phyloP scores from a whole-genome alignment of 2,888 invertebrate genomes.

The Axea sp. region DNA sequence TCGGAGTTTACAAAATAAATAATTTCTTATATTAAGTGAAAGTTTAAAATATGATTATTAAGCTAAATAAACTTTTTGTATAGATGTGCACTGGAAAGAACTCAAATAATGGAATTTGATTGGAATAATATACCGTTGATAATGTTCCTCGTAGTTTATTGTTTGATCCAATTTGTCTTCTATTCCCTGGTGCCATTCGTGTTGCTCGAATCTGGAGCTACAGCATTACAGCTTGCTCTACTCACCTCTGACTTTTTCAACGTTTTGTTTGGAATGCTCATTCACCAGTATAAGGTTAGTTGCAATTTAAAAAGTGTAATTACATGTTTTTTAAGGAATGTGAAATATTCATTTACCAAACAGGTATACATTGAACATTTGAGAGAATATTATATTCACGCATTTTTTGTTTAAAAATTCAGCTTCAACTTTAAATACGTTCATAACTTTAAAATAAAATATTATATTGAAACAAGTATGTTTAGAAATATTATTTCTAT shows the following conservation, averaged over 20 bases:
- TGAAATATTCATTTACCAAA: too few relatives aligned
- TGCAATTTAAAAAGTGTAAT: slow-evolving; percentile 4
- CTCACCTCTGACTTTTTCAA: slow-evolving; percentile 92
- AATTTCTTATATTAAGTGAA: too few relatives aligned
- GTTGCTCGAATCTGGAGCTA: slow-evolving; percentile 88
- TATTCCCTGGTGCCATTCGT: slow-evolving; percentile 88
- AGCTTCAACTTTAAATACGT: too few relatives aligned
- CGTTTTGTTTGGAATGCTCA: slow-evolving; percentile 87
- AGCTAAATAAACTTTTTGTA: slow-evolving; percentile 13
- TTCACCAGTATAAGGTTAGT: slow-evolving; percentile 89
- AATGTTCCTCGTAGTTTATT: slow-evolving; percentile 83
- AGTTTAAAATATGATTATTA: too few relatives aligned
- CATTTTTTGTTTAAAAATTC: too few relatives aligned
- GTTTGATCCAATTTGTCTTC: slow-evolving; percentile 87
- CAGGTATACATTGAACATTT: too few relatives aligned
- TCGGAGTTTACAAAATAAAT: too few relatives aligned
- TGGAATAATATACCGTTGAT: slow-evolving; percentile 84
- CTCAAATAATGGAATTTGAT: slow-evolving; percentile 84
- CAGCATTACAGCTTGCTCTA: slow-evolving; percentile 89
- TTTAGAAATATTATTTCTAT: too few relatives aligned
- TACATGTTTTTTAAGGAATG: too few relatives aligned
- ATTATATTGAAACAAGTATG: too few relatives aligned
- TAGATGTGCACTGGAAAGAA: slow-evolving; percentile 84
- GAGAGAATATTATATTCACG: too few relatives aligned
- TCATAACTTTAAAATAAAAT: too few relatives aligned